Conservation (phyloP, 2,888 invertebrate species). For the Microplitis deprimator region DNA sequence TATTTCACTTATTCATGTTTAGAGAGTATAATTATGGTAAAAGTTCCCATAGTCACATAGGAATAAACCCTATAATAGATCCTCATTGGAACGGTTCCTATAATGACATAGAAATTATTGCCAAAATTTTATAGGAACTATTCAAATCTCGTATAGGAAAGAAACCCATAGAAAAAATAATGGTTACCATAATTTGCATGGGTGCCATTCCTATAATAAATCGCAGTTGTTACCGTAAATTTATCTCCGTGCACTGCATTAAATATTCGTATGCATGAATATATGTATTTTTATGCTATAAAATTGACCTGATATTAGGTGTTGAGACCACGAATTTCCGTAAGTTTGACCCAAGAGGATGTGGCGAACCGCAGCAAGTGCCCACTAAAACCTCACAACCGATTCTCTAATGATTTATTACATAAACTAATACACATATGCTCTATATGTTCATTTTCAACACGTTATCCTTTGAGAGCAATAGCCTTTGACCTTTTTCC, state of each 20-base stretch:
- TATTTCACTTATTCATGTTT: too few species aligned
- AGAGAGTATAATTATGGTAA: too few species aligned
- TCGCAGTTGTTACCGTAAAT: too few species aligned
- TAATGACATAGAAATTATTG: too few species aligned
- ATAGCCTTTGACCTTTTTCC: neutral
- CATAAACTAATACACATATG: conserved; percentile 8
- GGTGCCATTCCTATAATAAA: too few species aligned
- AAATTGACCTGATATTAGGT: conserved; percentile 18
- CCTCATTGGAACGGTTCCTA: too few species aligned
- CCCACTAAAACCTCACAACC: conserved; percentile 22
- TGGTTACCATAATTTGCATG: too few species aligned
- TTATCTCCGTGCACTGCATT: neutral
- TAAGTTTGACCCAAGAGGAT: conserved; percentile 42
- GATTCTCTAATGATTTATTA: conserved; percentile 27
- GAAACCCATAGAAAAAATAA: too few species aligned
- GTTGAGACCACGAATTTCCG: conserved; percentile 42
- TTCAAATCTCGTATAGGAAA: too few species aligned
- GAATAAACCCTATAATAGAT: too few species aligned
- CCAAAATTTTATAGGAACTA: too few species aligned
- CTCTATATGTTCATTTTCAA: neutral
- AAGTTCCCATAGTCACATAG: too few species aligned
- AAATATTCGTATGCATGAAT: neutral
- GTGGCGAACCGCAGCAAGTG: conserved; percentile 42
- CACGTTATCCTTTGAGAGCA: conserved; percentile 5
- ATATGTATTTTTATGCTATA: conserved; percentile 24